These are phyloP conservation scores for Rhynchonycteris naso DNA, from an alignment of 2,797 vertebrate species.

Conservation along the genomic window DNA sequence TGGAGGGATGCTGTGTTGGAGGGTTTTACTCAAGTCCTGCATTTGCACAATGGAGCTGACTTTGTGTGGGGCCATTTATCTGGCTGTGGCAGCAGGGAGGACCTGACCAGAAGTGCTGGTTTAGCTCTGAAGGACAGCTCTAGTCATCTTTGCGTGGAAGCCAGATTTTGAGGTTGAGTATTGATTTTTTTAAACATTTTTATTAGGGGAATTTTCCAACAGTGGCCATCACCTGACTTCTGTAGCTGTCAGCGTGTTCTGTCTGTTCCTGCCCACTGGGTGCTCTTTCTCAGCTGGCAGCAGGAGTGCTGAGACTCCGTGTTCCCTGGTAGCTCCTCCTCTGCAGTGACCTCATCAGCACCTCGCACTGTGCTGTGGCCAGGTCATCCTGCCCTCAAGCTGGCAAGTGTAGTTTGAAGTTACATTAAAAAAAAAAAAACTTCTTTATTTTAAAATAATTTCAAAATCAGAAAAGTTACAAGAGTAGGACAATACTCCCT, in stretches of 20 bases:
- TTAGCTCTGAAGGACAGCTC: not conserved
- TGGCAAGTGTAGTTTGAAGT: not conserved
- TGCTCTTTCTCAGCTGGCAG: not conserved
- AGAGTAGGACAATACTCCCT: not conserved
- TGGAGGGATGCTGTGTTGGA: slow-evolving; percentile 55
- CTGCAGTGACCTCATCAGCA: not conserved
- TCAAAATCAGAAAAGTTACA: slow-evolving; percentile 3
- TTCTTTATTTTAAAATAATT: slow-evolving; percentile 6
- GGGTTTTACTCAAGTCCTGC: slow-evolving; percentile 74
- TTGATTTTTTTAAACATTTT: not conserved
- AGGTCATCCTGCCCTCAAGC: not conserved
- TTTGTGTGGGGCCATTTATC: not conserved
- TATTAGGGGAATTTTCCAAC: not conserved
- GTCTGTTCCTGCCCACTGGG: not conserved
- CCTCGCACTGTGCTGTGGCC: not conserved
- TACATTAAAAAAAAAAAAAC: no score
- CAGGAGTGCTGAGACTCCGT: not conserved
- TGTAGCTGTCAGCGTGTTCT: not conserved
- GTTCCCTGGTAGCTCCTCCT: not conserved
- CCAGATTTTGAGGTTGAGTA: not conserved
- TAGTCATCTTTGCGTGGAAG: not conserved
- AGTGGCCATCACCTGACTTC: not conserved
- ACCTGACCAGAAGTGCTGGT: not conserved
- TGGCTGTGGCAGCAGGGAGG: not conserved
- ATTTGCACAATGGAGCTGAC: not conserved